Base-by-base conservation (phyloP, 2,113 vertebrate species). In the Halcyon senegalensis region DNA sequence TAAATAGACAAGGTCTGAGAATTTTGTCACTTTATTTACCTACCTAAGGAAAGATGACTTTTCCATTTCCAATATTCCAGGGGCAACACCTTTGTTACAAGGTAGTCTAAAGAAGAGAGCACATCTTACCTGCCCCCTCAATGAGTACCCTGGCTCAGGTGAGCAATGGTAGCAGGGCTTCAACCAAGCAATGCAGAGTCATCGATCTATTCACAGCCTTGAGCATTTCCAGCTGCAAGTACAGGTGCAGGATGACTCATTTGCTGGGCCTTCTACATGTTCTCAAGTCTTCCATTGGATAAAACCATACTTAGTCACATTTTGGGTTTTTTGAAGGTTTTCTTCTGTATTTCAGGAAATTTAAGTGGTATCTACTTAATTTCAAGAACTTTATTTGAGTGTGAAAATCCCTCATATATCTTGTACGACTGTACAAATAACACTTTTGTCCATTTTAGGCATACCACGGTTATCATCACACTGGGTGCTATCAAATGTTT, bases 401-500 rank as follows among this genome's bases (percentile, higher is more conserved):
- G 98, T 98, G 98, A 97, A 98, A 98, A 98, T 98, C 98, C 98
- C 98, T 98, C 98, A 98, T 98, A 96, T 98, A 98, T 97, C 98
- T 98, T 98, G 96, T 95, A 96, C 95, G 96, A 95, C 97, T 98
- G 98, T 98, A 98, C 98, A 99, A 98, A 98, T 98, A 98, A 98
- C 98, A 98, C 98, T 98, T 98, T 96, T 96, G 96, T 98, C 95
- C 97, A 96, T 97, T 98, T 98, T 98, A 98, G 98, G 97, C 98
- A 98, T 97, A 98, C 98, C 97, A 97, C 96, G 95, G 98, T 99
- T 98, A 98, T 98, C 97, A 97, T 98, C 98, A 98, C 96, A 90
- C 96, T 98, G 94, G 97, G 97, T 98, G 98, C 99, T 98, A 99
- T 97, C 97, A 99, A 99, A 99, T 98, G 98, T 98, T 99, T 99